Conservation (phyloP, 2,797 vertebrate genomes). For the Chloroceryle inda region DNA sequence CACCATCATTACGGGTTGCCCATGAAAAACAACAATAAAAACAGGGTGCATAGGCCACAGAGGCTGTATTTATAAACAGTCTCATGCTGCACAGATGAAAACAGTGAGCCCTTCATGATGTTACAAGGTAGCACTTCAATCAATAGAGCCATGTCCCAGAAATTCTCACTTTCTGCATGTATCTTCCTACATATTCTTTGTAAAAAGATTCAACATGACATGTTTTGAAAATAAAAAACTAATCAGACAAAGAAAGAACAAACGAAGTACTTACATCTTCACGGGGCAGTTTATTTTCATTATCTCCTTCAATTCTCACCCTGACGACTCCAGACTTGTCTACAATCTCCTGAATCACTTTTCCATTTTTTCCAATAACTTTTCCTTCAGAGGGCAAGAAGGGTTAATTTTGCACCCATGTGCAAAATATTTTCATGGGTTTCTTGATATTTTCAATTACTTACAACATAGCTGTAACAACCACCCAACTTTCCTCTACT, state of each 20-base stretch:
- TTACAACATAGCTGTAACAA: background rate
- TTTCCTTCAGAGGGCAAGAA: constrained; percentile 87
- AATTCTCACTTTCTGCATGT: background rate
- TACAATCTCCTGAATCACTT: constrained; percentile 99
- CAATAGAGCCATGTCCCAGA: background rate
- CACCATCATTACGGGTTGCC: too few species aligned
- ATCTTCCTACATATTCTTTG: background rate
- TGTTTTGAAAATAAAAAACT: background rate
- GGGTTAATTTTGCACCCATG: constrained; percentile 1
- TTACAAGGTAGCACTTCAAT: background rate
- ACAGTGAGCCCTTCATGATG: background rate
- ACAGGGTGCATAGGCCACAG: background rate
- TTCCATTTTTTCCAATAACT: constrained; percentile 99
- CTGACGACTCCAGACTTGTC: constrained; percentile 98
- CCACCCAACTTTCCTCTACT: background rate
- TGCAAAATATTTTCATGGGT: background rate
- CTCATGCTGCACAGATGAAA: background rate
- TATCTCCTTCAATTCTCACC: constrained; percentile 98
- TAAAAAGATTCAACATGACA: background rate
- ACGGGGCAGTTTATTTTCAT: constrained; percentile 94
- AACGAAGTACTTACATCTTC: constrained; percentile 90
- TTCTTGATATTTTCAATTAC: background rate
- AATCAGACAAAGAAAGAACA: background rate
- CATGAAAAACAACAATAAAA: background rate
- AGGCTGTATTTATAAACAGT: background rate